Percentiles rank a stretch among this genome's conserved stretches.
Conservation (phyloP, 2,113 vertebrate genomes). For the Sylvietta virens region DNA sequence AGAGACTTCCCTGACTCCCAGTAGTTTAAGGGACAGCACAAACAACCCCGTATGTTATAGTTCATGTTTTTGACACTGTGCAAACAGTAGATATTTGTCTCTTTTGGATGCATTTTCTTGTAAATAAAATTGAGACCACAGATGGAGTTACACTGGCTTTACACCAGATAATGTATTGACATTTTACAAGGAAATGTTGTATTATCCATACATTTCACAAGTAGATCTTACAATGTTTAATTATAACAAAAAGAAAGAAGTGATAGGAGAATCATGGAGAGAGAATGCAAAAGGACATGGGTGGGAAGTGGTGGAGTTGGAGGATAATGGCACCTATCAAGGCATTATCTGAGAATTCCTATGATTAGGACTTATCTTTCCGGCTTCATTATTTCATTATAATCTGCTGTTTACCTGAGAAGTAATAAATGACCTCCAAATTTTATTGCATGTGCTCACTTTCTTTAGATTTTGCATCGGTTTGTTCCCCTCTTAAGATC, state of each 20-base stretch:
- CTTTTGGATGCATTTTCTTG: constrained; percentile 2
- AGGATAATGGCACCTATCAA: background rate
- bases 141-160: background rate
- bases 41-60: background rate
- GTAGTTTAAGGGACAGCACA: background rate
- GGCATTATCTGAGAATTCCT: background rate
- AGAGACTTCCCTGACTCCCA: background rate
- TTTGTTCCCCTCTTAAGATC: background rate
- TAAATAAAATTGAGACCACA: constrained; percentile 42
- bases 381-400: background rate
- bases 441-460: background rate
- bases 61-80: background rate
- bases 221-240: background rate
- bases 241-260: background rate
- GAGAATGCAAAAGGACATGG: background rate
- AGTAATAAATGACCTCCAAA: background rate
- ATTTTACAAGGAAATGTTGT: background rate
- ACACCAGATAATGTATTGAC: background rate
- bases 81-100: background rate
- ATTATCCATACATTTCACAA: background rate
- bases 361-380: background rate
- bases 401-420: background rate
- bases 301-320: background rate
- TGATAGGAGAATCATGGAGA: background rate
- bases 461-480: background rate